phyloP scores from a whole-genome alignment of 2,797 vertebrate genomes.

The Oreonectes daqikongensis region DNA sequence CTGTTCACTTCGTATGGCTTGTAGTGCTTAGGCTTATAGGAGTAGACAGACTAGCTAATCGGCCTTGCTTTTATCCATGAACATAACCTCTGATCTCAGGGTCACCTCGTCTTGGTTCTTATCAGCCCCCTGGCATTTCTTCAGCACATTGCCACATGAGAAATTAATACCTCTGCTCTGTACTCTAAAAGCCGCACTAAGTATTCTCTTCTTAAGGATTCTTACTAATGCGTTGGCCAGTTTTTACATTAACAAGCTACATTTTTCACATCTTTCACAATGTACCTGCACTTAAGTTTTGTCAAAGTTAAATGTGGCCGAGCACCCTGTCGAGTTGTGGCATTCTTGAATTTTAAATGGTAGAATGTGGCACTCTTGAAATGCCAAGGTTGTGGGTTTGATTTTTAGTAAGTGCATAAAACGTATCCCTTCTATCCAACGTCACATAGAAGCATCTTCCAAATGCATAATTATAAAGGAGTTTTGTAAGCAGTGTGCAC shows the following conservation, averaged over 20 bases:
- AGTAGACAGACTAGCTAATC: constrained; percentile 24
- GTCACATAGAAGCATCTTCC: neutral
- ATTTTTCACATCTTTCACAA: constrained; percentile 9
- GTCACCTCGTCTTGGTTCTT: constrained; percentile 32
- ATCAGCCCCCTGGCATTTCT: constrained; percentile 50
- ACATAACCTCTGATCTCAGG: constrained; percentile 23
- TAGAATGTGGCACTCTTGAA: neutral
- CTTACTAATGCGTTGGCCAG: neutral
- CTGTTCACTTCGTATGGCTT: neutral
- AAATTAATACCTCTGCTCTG: constrained; percentile 22
- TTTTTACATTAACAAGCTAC: constrained; percentile 2
- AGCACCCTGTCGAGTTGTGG: constrained; percentile 21
- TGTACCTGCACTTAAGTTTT: constrained; percentile 31
- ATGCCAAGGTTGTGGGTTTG: constrained; percentile 4
- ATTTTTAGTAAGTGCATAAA: neutral
- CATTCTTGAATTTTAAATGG: neutral
- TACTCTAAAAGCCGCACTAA: constrained; percentile 13
- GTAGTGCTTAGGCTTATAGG: neutral
- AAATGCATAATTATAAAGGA: neutral
- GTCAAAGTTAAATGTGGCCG: constrained; percentile 28
- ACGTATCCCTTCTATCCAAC: neutral
- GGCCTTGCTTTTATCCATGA: constrained; percentile 19
- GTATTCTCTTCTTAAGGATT: constrained; percentile 7
- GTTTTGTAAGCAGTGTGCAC: constrained; percentile 40
- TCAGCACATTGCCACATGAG: constrained; percentile 33